Conservation (phyloP, 2,113 vertebrate genomes). For the Hippocampus guttulatus region DNA sequence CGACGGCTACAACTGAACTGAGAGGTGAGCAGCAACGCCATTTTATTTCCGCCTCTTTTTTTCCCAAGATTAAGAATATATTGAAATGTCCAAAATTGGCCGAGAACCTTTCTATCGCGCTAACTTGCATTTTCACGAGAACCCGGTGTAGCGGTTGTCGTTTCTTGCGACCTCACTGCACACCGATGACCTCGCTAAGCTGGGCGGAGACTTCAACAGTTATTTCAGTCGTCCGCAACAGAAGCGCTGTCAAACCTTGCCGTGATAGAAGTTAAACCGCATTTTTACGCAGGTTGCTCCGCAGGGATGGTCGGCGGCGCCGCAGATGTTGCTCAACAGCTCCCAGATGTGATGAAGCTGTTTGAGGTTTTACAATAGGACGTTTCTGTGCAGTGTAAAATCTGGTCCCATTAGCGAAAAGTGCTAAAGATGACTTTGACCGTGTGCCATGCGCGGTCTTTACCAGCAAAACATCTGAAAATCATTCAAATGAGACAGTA, state of each 20-base stretch:
- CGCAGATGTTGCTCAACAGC: not conserved
- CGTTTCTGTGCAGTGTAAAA: not conserved
- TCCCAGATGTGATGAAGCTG: constrained; percentile 2
- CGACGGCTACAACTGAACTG: constrained; percentile 78
- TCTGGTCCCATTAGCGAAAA: not conserved
- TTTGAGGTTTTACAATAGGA: not conserved
- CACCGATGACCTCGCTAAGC: constrained; percentile 26
- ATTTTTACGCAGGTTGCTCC: constrained; percentile 12
- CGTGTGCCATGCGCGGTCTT: not conserved
- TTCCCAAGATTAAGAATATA: not conserved
- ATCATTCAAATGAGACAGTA: not conserved
- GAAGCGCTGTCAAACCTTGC: constrained; percentile 33
- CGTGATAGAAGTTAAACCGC: constrained; percentile 26
- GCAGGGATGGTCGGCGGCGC: constrained; percentile 1
- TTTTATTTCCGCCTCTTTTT: not conserved
- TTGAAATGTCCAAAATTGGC: too few species aligned
- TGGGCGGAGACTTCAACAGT: constrained; percentile 25
- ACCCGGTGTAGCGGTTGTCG: constrained; percentile 7
- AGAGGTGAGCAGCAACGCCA: constrained; percentile 53
- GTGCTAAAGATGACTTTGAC: not conserved
- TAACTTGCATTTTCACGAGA: not conserved
- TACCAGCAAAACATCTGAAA: not conserved
- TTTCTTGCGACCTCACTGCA: constrained; percentile 11
- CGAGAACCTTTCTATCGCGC: not conserved
- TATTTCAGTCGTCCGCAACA: constrained; percentile 45